A percentile compares a stretch with the other conserved stretches of the same genome.
phyloP scores from a whole-genome alignment of 1,140 invertebrate genomes.

The Listronotus oregonensis region DNA sequence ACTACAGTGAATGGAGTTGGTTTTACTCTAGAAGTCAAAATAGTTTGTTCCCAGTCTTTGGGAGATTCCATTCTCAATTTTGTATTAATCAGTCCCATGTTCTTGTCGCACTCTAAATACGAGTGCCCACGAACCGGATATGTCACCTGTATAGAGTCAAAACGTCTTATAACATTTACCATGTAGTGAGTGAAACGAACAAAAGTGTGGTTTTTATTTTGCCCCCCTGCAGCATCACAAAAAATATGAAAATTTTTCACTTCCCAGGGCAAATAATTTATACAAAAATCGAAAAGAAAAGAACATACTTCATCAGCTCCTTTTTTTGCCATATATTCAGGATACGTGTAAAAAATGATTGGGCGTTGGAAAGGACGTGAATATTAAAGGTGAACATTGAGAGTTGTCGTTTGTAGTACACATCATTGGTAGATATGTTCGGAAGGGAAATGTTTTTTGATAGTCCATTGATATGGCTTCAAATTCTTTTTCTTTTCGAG shows the following conservation, averaged over 20 bases:
- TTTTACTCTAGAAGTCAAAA: no score
- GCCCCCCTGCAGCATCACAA: conserved; percentile 15
- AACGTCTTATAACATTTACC: no score
- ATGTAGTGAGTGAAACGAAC: conserved; percentile 14
- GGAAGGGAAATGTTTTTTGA: conserved; percentile 21
- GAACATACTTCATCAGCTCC: neutral
- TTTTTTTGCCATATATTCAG: conserved; percentile 20
- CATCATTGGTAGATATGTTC: conserved; percentile 7
- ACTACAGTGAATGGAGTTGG: no score
- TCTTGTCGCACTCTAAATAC: no score
- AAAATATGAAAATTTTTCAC: conserved; percentile 7
- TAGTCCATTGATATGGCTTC: conserved; percentile 25
- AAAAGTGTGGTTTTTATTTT: conserved; percentile 19
- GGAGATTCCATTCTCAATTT: no score
- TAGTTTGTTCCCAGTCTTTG: no score
- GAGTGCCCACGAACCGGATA: neutral
- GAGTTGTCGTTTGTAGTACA: no score
- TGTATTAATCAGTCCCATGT: no score
- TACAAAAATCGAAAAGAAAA: conserved; percentile 2
- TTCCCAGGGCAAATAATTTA: conserved; percentile 2
- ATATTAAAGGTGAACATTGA: no score
- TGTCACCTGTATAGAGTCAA: conserved; percentile 13
- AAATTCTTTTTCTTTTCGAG: conserved; percentile 18
- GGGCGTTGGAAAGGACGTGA: conserved; percentile 11
- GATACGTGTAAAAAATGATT: conserved; percentile 18